phyloP scores from a whole-genome alignment of 2,888 invertebrate genomes.

The Helleia helle region DNA sequence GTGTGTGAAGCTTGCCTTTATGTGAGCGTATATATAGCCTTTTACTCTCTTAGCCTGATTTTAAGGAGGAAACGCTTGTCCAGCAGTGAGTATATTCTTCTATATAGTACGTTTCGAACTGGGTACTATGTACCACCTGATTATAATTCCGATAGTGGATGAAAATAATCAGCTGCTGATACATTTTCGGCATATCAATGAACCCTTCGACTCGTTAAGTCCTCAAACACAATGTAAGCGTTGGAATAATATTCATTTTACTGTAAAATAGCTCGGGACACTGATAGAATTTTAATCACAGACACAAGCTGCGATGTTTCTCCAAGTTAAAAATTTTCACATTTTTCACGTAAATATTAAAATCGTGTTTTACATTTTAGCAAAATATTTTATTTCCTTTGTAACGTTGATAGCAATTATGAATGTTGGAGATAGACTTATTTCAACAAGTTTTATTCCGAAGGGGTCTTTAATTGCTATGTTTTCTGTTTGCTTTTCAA shows the following conservation, averaged over 20 bases:
- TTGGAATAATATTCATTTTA: constrained; percentile 14
- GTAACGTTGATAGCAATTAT: constrained; percentile 8
- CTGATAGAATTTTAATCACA: constrained; percentile 16
- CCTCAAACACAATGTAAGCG: constrained; percentile 14
- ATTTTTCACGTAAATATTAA: constrained; percentile 13
- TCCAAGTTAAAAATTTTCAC: constrained; percentile 11
- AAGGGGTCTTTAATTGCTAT: neutral
- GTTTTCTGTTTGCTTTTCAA: no score
- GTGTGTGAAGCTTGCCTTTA: no score
- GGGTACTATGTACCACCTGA: no score
- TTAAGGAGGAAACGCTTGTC: no score
- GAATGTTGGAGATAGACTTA: constrained; percentile 3
- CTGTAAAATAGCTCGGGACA: constrained; percentile 8
- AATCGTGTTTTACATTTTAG: constrained; percentile 4
- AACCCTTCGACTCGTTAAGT: constrained; percentile 14
- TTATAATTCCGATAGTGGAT: no score
- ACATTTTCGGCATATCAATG: no score
- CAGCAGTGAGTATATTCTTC: no score
- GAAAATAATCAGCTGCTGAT: no score
- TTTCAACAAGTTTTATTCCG: neutral
- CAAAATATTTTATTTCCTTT: constrained; percentile 6
- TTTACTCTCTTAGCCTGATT: no score
- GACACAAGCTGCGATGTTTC: constrained; percentile 4
- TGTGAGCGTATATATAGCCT: no score
- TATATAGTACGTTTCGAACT: no score